phyloP scores from a whole-genome alignment of 2,888 invertebrate genomes.

The Papilio demoleus region DNA sequence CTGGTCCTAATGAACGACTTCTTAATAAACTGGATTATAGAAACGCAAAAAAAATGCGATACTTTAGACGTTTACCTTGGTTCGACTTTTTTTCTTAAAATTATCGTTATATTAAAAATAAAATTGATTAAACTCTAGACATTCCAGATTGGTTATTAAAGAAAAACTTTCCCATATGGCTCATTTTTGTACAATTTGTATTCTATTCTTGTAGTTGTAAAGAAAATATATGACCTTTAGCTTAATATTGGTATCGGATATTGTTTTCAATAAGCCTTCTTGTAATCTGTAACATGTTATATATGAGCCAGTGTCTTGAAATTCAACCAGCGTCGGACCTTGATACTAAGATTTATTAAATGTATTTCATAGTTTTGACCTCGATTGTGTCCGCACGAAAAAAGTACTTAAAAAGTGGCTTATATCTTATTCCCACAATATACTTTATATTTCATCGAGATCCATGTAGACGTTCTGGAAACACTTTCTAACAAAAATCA shows the following conservation, averaged over 20 bases:
- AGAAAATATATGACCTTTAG: constrained; percentile 16
- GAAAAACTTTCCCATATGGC: background rate
- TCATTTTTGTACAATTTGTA: background rate
- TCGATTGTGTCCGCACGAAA: background rate
- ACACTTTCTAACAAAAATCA: no score
- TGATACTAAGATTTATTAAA: constrained; percentile 2
- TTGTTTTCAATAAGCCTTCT: constrained; percentile 14
- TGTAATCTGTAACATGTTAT: constrained; percentile 7
- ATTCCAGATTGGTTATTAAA: background rate
- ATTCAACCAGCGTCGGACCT: constrained; percentile 1
- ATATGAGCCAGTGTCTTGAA: constrained; percentile 11
- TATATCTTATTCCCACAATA: no score
- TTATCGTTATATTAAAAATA: no score
- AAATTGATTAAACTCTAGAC: no score
- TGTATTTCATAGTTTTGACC: background rate
- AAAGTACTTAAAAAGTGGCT: no score
- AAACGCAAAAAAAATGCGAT: no score
- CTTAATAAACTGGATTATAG: no score
- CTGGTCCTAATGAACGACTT: no score
- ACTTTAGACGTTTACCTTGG: no score
- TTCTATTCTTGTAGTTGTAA: background rate
- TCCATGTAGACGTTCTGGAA: no score
- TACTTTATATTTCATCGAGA: no score
- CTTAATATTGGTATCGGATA: constrained; percentile 12
- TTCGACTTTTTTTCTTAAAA: no score